Base-by-base conservation (phyloP, 2,888 invertebrate genomes). In the Drosophila mayaguana region DNA sequence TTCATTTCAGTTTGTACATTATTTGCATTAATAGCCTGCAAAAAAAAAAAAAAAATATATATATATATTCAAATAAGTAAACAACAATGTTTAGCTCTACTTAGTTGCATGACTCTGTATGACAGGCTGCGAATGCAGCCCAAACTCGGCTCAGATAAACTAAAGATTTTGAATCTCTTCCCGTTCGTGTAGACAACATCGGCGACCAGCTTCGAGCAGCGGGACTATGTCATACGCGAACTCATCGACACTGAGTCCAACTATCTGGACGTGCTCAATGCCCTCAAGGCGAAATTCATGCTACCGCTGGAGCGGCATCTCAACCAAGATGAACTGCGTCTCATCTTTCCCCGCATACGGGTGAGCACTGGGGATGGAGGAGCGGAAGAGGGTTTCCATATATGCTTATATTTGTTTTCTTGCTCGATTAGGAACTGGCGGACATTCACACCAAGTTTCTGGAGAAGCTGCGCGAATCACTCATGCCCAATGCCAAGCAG, bases 161-260 rank as follows among this genome's bases (percentile, higher is more conserved):
- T 80, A 77, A 77, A 32, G 28, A 40, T 20, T 38, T 5, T 2
- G 12, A 12, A 22, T 61, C 57, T 60, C 53, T 70, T 62, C 43
- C 56, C 32, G 28, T 57, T 42, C 36, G 43, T 56, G 18, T 77
- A 92, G 92, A 87, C 92, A 67, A 94, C 94, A 28, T 91, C 92
- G 9, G 81, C 91, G 79, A 94, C 94, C 82, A 95, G 94, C 84
- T 93, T 95, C 81, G 98, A 98, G 92, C 98, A 98, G 92, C 94
- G 98, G 69, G 98, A 99, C 93, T 98, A 97, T 92, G 97, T 97
- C 53, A 97, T 97, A 89, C 95, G 96, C 77, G 99, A 99, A 93
- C 94, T 99, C 63, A 95, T 99, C 43, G 99, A 99, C 92, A 99
- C 99, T 0, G 99, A 99, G 93, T 96, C 96, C 89, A 99, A 99